These are phyloP conservation scores for Antedon mediterranea DNA, from an alignment of 53 echinoderm and acorn worm genomes.

Conservation along the genomic window DNA sequence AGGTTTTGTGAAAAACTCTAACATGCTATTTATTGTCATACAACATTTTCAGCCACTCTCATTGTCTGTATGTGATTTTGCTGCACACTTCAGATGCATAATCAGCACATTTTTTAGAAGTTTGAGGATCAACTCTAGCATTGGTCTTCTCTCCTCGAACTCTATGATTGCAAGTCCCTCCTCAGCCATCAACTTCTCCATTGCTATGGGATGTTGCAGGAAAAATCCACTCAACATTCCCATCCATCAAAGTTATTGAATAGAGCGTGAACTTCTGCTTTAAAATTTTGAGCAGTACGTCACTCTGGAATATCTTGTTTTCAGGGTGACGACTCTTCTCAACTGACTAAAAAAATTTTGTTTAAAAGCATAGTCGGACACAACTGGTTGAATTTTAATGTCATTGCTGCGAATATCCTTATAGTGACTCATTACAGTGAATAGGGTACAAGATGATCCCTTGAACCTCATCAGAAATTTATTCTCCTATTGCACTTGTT, in stretches of 20 bases:
- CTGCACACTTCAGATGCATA: slow-evolving; percentile 16
- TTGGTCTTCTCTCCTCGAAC: slow-evolving; percentile 13
- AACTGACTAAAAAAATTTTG: slow-evolving; percentile 11
- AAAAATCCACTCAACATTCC: slow-evolving; percentile 18
- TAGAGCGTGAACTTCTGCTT: slow-evolving; percentile 31
- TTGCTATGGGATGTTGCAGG: slow-evolving; percentile 27
- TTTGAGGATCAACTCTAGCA: slow-evolving; percentile 4
- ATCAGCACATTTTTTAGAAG: slow-evolving; percentile 14
- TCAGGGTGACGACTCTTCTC: slow-evolving; percentile 24
- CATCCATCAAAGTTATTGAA: slow-evolving; percentile 23
- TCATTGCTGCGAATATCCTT: neutral
- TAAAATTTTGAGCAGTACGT: slow-evolving; percentile 25
- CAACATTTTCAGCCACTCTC: slow-evolving; percentile 26
- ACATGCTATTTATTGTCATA: slow-evolving; percentile 28
- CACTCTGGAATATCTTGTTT: slow-evolving; percentile 29
- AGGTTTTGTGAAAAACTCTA: slow-evolving; percentile 26
- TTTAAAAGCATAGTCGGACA: slow-evolving; percentile 18
- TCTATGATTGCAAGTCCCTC: slow-evolving; percentile 27
- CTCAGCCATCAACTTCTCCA: slow-evolving; percentile 26
- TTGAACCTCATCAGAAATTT: slow-evolving; percentile 19
- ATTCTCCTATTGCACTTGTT: slow-evolving; percentile 12
- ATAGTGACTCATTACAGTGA: neutral
- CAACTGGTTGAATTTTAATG: slow-evolving; percentile 6
- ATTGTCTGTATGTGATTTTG: neutral
- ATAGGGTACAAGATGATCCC: slow-evolving; percentile 23